Conservation (phyloP, 2,888 invertebrate species). For the Limulus polyphemus region DNA sequence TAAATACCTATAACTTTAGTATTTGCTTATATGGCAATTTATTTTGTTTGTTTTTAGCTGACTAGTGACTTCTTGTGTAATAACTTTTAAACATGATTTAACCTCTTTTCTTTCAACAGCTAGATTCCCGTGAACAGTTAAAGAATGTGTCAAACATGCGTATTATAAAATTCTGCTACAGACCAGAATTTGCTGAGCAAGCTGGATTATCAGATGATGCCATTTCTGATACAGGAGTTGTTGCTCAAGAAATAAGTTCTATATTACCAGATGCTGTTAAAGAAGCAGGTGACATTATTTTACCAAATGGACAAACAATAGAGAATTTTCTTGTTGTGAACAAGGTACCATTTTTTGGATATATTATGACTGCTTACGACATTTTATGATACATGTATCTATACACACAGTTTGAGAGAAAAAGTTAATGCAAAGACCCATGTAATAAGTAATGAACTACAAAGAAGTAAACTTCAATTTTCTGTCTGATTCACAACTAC, state of each 20-base stretch:
- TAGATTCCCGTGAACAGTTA: slow-evolving; percentile 76
- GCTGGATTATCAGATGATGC: slow-evolving; percentile 59
- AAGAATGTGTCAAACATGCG: slow-evolving; percentile 78
- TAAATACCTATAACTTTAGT: too few species aligned
- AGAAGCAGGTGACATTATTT: slow-evolving; percentile 68
- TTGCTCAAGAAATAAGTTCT: slow-evolving; percentile 83
- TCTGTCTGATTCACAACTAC: too few species aligned
- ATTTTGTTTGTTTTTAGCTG: too few species aligned
- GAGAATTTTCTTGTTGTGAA: slow-evolving; percentile 94
- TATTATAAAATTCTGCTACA: slow-evolving; percentile 83
- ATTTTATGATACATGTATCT: too few species aligned
- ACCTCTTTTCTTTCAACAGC: slow-evolving; percentile 31
- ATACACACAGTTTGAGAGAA: too few species aligned
- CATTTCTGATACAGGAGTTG: slow-evolving; percentile 68
- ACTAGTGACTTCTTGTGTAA: too few species aligned
- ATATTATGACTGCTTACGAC: too few species aligned
- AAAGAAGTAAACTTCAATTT: too few species aligned
- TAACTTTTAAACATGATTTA: too few species aligned
- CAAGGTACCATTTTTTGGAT: slow-evolving; percentile 49
- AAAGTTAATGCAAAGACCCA: too few species aligned
- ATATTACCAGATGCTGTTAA: slow-evolving; percentile 91
- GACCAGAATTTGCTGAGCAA: slow-evolving; percentile 68
- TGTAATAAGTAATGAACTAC: too few species aligned
- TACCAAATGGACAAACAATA: slow-evolving; percentile 75
- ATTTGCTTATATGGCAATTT: too few species aligned